Base-by-base conservation (phyloP, 2,888 invertebrate genomes). In the Dynastes grantii region DNA sequence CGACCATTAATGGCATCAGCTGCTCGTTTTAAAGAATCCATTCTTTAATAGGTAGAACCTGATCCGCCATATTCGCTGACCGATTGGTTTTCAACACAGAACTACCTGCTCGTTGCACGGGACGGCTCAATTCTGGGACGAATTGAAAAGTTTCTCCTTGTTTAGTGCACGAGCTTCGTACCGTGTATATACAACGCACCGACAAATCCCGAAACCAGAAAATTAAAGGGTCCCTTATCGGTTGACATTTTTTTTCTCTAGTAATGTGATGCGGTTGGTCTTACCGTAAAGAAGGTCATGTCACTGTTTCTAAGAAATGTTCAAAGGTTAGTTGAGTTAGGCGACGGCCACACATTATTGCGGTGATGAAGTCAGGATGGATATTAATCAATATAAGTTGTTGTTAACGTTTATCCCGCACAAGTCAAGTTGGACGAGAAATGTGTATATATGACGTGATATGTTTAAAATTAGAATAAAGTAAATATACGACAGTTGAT, bases 21-120 rank as follows among this genome's bases (percentile, higher is more conserved):
- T 75, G 68, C 58, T 63, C 64, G 16, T 40, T 78, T 71, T 61
- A 64, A 78, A 78, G 40, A 70, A 64, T 64, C 78, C 73, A 40
- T 64, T 73, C 63, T 22, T 65, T 73, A 78, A 78, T 78, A 73
- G 78, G 78, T 78, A 64, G 67, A 71, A 70, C 64, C 71, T n/a
- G 64, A 73, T 79, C 79, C 73, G 79, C 79, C 79, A 79, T 79
- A 40, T 77, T 77, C 73, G 77, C 51, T 75, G 79, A 79, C 79
- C 79, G 77, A 79, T 79, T 79, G 79, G 79, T 79, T 79, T 79
- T 77, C 77, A 79, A 67, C 77, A 51, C 55, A 58, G 75, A 68
- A 76, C 79, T 79, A 79, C 79, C 79, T 79, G 79, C 77, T 77
- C 53, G 63, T 49, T 61, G 61, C 79, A 70, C 49, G 49, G 70